Evolutionary conservation across 1,140 invertebrate species (phyloP).

Genomic region (Cylas formicarius): DNA sequence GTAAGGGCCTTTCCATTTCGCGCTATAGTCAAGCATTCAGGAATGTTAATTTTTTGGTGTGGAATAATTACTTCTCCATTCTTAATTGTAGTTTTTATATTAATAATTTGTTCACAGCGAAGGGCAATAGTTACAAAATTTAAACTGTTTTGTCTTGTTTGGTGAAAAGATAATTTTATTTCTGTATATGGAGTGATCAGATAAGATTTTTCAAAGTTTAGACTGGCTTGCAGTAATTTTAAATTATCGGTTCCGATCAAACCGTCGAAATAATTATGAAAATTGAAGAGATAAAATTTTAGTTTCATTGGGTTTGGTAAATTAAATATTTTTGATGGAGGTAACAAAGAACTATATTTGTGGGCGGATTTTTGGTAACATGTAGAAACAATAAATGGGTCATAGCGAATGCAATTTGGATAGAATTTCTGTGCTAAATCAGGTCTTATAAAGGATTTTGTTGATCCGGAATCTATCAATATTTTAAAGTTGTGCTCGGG

Average conservation of each 20-base stretch:
- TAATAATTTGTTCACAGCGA: constrained; percentile 1
- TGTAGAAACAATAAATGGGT: constrained; percentile 1
- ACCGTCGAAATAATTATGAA: no score
- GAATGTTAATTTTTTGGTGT: constrained; percentile 4
- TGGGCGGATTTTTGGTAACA: background rate
- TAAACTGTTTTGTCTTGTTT: background rate
- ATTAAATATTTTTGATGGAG: constrained; percentile 1
- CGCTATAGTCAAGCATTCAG: constrained; percentile 1
- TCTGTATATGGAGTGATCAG: constrained; percentile 7
- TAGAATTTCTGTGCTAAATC: background rate
- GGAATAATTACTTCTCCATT: constrained; percentile 8
- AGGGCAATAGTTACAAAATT: background rate
- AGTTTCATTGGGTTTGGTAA: background rate
- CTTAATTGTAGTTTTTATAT: constrained; percentile 3
- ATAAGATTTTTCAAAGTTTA: background rate
- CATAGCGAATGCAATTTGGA: background rate
- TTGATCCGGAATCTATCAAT: background rate
- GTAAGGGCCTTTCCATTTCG: constrained; percentile 1
- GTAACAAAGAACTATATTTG: background rate
- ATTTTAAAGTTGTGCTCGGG: background rate
- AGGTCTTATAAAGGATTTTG: background rate
- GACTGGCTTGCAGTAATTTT: constrained; percentile 7
- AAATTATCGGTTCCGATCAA: constrained; percentile 13
- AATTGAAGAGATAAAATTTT: constrained; percentile 7
- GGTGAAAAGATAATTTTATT: constrained; percentile 7